These are phyloP conservation scores for Tamandua tetradactyla DNA, from an alignment of 2,797 vertebrate genomes.

Conservation along the genomic window DNA sequence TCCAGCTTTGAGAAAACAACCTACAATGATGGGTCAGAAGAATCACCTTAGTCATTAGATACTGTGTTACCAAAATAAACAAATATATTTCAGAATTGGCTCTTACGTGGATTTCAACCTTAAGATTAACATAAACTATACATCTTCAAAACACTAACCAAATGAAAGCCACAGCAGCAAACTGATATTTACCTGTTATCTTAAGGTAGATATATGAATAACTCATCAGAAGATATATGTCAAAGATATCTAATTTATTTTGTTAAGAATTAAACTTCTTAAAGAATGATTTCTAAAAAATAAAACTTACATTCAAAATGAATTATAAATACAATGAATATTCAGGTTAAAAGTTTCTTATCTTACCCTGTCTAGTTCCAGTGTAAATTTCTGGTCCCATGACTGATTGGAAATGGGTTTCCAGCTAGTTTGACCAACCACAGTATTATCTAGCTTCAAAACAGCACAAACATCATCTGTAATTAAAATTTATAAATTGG, in stretches of 20 bases:
- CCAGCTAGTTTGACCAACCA: slow-evolving; percentile 93
- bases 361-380: slow-evolving; percentile 94
- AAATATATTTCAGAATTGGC: slow-evolving; percentile 16
- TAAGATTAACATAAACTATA: slow-evolving; percentile 14
- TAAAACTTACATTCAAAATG: slow-evolving; percentile 58
- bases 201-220: slow-evolving; percentile 38
- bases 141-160: slow-evolving; percentile 50
- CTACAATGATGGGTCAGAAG: slow-evolving; percentile 29
- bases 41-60: neutral
- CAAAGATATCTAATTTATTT: slow-evolving; percentile 32
- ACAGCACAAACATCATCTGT: slow-evolving; percentile 93
- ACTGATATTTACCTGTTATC: neutral
- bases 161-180: neutral
- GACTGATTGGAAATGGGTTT: slow-evolving; percentile 93
- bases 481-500: slow-evolving; percentile 84
- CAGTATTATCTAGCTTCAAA: slow-evolving; percentile 94
- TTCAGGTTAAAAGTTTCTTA: slow-evolving; percentile 49
- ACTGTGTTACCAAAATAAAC: neutral
- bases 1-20: slow-evolving; percentile 21
- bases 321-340: slow-evolving; percentile 40
- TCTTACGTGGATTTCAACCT: neutral
- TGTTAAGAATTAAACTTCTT: slow-evolving; percentile 52
- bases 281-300: slow-evolving; percentile 49
- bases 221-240: slow-evolving; percentile 17
- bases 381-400: slow-evolving; percentile 95